Base-by-base conservation (phyloP, 2,797 vertebrate species). In the Alauda arvensis region DNA sequence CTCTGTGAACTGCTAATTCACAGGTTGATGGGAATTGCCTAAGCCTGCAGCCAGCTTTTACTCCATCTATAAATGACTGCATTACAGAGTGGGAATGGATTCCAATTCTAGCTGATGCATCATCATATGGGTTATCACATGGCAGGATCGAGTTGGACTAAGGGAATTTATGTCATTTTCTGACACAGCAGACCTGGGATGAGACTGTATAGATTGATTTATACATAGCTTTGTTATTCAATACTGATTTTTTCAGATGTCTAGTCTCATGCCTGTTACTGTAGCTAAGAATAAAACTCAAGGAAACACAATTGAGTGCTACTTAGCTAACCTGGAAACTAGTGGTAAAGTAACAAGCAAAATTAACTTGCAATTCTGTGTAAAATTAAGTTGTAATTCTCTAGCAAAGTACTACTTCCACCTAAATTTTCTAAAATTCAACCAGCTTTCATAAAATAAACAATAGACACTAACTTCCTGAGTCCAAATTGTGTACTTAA, bases 41-140 rank as follows among this genome's bases (percentile, higher is more conserved):
- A 48, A 69, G 49, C 53, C 62, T 28, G 5, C 33, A 75, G 68
- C 51, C 87, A 88, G 65, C 31, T 90, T 91, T 61, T 74, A 81
- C 11, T 87, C 75, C 51, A 55, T 80, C 84, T 82, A 61, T 79
- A 94, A 88, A 86, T 79, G 25, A 77, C 61, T 70, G 61, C 74
- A 66, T 83, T 80, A 60, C 63, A 52, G 40, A 75, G 42, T 13
- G 75, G 45, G 59, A 83, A 74, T 29, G 55, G 77, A 86, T 91
- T 93, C 75, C 66, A 89, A 14, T 45, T 87, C 80, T 12, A 66
- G 75, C 75, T 82, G 83, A 90, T 55, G 85, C 60, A 85, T 87
- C 70, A 70, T 81, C 82, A 19, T 9, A 48, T 1, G 14, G 46
- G 24, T 52, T 83, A 80, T 88, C 86, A 82, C 72, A 75, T 10